Conservation (phyloP, 2,888 invertebrate genomes). For the Tolmerus cingulatus region DNA sequence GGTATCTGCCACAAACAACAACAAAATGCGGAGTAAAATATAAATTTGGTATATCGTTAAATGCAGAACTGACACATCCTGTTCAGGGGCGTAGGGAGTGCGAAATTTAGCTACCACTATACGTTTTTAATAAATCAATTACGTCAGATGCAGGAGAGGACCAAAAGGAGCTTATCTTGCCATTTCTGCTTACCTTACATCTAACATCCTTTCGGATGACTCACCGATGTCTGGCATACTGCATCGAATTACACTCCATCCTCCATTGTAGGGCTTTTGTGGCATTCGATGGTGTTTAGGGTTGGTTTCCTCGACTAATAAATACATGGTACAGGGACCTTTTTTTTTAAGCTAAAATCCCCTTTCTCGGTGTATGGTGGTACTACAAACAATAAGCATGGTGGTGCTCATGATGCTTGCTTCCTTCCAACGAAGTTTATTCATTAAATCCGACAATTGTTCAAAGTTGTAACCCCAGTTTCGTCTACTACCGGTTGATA, state of each 20-base stretch:
- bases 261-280: constrained; percentile 1
- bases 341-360: constrained; percentile 4
- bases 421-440: constrained; percentile 12
- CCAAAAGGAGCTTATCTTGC: constrained; percentile 20
- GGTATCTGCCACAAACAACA: constrained; percentile 1
- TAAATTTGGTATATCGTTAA: constrained; percentile 37
- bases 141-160: constrained; percentile 24
- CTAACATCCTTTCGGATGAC: constrained; percentile 31
- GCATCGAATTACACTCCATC: constrained; percentile 14
- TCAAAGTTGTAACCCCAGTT: not conserved
- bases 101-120: not conserved
- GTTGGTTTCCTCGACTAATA: not conserved
- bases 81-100: not conserved
- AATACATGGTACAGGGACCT: not conserved
- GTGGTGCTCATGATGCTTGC: constrained; percentile 2
- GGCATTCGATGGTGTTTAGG: constrained; percentile 18
- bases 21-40: constrained; percentile 30
- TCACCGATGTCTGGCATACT: constrained; percentile 24
- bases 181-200: constrained; percentile 24
- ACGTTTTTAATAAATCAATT: constrained; percentile 41
- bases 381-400: constrained; percentile 20
- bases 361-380: not conserved
- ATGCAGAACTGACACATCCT: constrained; percentile 3
- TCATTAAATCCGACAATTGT: constrained; percentile 26
- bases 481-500: not conserved